Conservation (phyloP, 1,140 invertebrate species). For the Drosophila pallidifrons region DNA sequence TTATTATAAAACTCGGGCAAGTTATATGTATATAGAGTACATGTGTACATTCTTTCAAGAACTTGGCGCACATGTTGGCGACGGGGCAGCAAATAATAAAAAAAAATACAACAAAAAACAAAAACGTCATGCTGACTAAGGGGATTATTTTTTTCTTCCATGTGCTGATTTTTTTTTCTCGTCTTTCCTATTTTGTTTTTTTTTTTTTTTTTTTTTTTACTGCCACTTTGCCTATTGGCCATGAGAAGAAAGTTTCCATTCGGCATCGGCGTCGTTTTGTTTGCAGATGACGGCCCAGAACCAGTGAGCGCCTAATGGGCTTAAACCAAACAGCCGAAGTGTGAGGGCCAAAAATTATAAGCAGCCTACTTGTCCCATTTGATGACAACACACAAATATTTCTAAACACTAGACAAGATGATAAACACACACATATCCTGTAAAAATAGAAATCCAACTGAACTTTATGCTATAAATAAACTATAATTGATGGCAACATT, state of each 20-base stretch:
- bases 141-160: slow-evolving; percentile 49
- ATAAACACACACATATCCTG: slow-evolving; percentile 11
- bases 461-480: too few species aligned
- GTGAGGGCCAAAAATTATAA: slow-evolving; percentile 17
- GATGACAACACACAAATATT: slow-evolving; percentile 9
- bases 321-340: slow-evolving; percentile 22
- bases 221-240: slow-evolving; percentile 50
- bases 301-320: slow-evolving; percentile 42
- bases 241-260: slow-evolving; percentile 51
- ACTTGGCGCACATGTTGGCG: slow-evolving; percentile 44
- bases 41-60: slow-evolving; percentile 21
- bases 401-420: neutral
- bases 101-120: slow-evolving; percentile 7
- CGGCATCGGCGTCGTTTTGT: slow-evolving; percentile 15
- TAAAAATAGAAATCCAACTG: neutral
- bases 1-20: slow-evolving; percentile 15
- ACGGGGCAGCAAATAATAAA: slow-evolving; percentile 20
- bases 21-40: neutral
- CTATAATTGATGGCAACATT: too few species aligned
- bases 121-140: slow-evolving; percentile 76
- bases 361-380: slow-evolving; percentile 36
- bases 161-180: slow-evolving; percentile 40
- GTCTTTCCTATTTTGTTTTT: slow-evolving; percentile 7
- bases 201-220: slow-evolving; percentile 11
- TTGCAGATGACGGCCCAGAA: slow-evolving; percentile 31